Evolutionary conservation across 2,113 vertebrate genomes (phyloP), one percentile per base, ranked within the genome.

Genomic region (Istiophorus platypterus): DNA sequence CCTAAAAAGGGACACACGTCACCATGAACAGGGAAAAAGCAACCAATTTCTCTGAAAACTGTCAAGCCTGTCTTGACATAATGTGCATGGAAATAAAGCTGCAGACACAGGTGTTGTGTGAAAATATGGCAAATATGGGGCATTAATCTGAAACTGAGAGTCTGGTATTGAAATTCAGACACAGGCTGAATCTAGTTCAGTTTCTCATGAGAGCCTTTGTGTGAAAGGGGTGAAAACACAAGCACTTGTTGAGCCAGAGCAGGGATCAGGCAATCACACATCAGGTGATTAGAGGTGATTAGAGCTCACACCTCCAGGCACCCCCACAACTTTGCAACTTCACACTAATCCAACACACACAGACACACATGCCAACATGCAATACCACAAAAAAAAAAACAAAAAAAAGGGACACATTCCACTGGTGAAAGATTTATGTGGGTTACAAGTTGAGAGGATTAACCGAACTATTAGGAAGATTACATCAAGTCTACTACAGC

Each of bases 231-330:
- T 64, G 80, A 92, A 92, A 91, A 88, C 83, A 82, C 87, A 88
- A 84, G 89, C 73, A 77, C 82, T 80, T 42, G 56, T 56, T 11
- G 24, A 58, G 15, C 62, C 17, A 61, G 59, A 63, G 47, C 51
- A 24, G 82, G 70, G 86, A 93, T 92, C 90, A 92, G 88, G 77
- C 88, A 84, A 76, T 93, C 90, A 91, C 92, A 91, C 92, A 57
- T 94, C 90, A 93, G 91, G 92, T 94, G 92, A 95, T 91, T 91
- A 87, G 77, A 84, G 88, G 90, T 85, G 92, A 94, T 92, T 92
- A 91, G 69, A 71, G 83, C 90, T 88, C 92, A 94, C 94, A 95
- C 94, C 93, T 93, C 89, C 89, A 84, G 90, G 91, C 92, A 85
- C 72, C 70, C 34, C 70, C 88, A 86, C 87, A 70, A 86, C 74